A percentile compares a stretch with the other conserved stretches of the same genome.
Evolutionary conservation across 2,888 invertebrate species (phyloP).

Genomic region (Hemaris fuciformis): DNA sequence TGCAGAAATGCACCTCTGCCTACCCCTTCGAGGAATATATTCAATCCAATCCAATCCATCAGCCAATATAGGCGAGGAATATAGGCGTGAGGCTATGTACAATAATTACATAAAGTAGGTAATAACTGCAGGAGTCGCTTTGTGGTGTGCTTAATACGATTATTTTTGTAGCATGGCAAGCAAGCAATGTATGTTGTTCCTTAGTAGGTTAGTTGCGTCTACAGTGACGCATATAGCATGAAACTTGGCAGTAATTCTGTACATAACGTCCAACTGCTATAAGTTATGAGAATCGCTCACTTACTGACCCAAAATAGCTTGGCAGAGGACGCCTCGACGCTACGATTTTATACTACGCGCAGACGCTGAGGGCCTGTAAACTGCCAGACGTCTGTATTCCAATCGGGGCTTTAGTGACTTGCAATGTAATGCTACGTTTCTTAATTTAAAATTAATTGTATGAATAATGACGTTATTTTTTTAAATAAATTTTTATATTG

Average conservation of each 20-base stretch:
- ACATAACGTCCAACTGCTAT: conserved; percentile 66
- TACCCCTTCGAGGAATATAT: no score
- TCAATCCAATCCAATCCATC: no score
- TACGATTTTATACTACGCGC: background rate
- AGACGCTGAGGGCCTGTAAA: background rate
- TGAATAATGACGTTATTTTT: background rate
- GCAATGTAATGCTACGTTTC: background rate
- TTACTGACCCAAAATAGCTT: conserved; percentile 66
- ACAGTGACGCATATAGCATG: conserved; percentile 59
- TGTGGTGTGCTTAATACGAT: background rate
- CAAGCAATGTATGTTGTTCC: conserved; percentile 14
- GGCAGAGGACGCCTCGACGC: conserved; percentile 10
- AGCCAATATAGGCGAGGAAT: no score
- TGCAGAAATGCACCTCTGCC: no score
- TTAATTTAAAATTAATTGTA: background rate
- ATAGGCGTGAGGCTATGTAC: no score
- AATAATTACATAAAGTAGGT: background rate
- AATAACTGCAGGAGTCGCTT: background rate
- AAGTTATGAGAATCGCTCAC: conserved; percentile 59
- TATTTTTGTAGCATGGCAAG: background rate
- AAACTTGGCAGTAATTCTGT: conserved; percentile 65
- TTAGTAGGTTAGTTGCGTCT: conserved; percentile 49
- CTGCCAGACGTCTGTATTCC: background rate
- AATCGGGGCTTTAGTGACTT: background rate
- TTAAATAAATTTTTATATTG: background rate